Base-by-base conservation (phyloP, 2,888 invertebrate genomes). In the Drosophila parthenogenetica region DNA sequence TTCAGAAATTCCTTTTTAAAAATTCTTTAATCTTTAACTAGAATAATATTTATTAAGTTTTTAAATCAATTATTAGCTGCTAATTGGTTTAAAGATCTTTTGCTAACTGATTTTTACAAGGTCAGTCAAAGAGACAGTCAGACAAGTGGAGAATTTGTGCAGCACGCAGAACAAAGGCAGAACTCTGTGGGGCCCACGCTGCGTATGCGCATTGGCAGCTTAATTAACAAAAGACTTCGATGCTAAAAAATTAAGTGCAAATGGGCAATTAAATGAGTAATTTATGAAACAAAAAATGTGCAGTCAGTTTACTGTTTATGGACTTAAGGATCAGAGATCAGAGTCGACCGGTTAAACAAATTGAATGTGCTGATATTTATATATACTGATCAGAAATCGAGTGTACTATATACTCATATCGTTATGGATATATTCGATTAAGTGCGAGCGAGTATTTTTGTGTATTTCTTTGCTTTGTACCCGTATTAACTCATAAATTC, bases 401-500 rank as follows among this genome's bases (percentile, higher is more conserved):
- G n/a, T 8, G 19, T 45, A 13, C 2, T 5, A 17, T 17, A 14
- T 40, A 19, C 13, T 14, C 32, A 19, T 11, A 39, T 16, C 5
- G n/a, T 49, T 16, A 55, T 11, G 14, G 14, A 58, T 50, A 55
- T 50, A 55, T 50, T 45, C 64, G 35, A 53, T 62, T 49, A 45
- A 64, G 65, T 69, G 58, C 53, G 58, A 50, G 64, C 74, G 35
- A 35, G 61, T 77, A 74, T 70, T 69, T 77, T 46, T 64, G 63
- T 64, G 63, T 69, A 49, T 78, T 76, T 76, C 64, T 77, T 68
- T 64, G 75, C 68, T 64, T 86, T 88, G 88, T n/a, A n/a, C n/a
- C n/a, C n/a, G n/a, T 83, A 83, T 86, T 86, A 83, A 83, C 89
- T 84, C 91, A 90, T 90, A 90, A 90, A 90, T 90, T 90, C 82